Evolutionary conservation across 2,797 vertebrate species (phyloP), one percentile per base, ranked within the genome.

Genomic region (Smutsia gigantea): DNA sequence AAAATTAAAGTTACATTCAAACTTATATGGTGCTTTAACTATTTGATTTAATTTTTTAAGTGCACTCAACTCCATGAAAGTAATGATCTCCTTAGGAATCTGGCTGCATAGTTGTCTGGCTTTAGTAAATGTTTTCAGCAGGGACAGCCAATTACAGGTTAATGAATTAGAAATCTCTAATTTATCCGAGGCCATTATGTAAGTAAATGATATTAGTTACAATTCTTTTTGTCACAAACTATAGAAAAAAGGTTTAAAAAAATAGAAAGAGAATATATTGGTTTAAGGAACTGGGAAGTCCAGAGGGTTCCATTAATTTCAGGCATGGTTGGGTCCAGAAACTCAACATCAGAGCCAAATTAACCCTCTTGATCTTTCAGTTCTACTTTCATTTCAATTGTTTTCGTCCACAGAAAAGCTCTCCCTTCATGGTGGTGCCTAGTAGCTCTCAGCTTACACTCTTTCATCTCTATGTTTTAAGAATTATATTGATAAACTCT

Each of bases 141-240:
- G 68, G 55, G 78, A 91, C 88, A 93, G 79, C 19, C 81, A 95
- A 55, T 93, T 89, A 96, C 17, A 93, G 18, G 2, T 74, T 90
- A 96, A 92, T 85, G 61, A 94, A 95, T 95, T 90, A 39, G 51
- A 94, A 87, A 96, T 97, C 68, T 87, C 69, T 94, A 63, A 68
- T 81, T 84, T 96, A 71, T 92, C 37, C 4, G 2, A 42, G 72
- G n/a, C 55, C 87, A 72, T 93, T 94, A 90, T 71, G 77, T 87
- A 49, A 92, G n/a, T 69, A 79, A 93, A 93, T 66, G n/a, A 21
- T 63, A 79, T 95, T 85, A 49, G 68, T 86, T 87, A 94, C 25
- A 84, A 92, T 94, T 93, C 37, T 64, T 94, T 97, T 79, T 93
- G 86, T 68, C 18, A n/a, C 64, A 87, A 93, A 81, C 39, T 92